Evolutionary conservation across 2,888 invertebrate species (phyloP).

Genomic region (Sthenelais limicola): DNA sequence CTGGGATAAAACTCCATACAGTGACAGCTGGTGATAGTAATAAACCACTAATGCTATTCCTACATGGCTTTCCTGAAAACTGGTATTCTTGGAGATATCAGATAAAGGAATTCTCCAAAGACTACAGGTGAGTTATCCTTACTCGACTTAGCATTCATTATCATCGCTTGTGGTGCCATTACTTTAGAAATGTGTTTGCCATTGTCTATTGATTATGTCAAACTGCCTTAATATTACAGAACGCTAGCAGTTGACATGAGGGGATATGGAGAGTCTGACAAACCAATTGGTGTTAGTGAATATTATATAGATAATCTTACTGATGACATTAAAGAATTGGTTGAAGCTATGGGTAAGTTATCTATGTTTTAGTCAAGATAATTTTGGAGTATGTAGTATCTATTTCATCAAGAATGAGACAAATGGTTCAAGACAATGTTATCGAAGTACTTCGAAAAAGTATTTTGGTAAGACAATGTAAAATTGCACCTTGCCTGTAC

Average conservation of each 20-base stretch:
- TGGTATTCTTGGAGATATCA: constrained; percentile 86
- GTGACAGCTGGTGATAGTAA: constrained; percentile 79
- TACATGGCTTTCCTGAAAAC: constrained; percentile 85
- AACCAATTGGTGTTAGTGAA: constrained; percentile 76
- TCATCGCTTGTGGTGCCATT: too few species aligned
- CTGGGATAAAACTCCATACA: constrained; percentile 80
- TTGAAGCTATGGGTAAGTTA: constrained; percentile 74
- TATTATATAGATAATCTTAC: constrained; percentile 78
- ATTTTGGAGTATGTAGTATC: too few species aligned
- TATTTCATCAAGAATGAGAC: background rate
- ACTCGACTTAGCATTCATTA: background rate
- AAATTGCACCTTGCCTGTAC: too few species aligned
- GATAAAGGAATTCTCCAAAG: constrained; percentile 77
- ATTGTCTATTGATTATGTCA: background rate
- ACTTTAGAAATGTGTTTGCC: too few species aligned
- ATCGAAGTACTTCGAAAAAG: too few species aligned
- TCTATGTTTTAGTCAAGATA: background rate
- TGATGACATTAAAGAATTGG: constrained; percentile 78
- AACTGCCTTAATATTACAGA: constrained; percentile 67
- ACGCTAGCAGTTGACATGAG: constrained; percentile 84
- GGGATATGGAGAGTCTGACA: constrained; percentile 84
- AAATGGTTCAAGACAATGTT: too few species aligned
- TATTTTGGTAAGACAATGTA: too few species aligned
- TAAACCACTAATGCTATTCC: constrained; percentile 80
- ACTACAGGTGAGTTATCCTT: constrained; percentile 57